Conservation (phyloP, 2,797 vertebrate genomes). For the Sebastes oblongus region DNA sequence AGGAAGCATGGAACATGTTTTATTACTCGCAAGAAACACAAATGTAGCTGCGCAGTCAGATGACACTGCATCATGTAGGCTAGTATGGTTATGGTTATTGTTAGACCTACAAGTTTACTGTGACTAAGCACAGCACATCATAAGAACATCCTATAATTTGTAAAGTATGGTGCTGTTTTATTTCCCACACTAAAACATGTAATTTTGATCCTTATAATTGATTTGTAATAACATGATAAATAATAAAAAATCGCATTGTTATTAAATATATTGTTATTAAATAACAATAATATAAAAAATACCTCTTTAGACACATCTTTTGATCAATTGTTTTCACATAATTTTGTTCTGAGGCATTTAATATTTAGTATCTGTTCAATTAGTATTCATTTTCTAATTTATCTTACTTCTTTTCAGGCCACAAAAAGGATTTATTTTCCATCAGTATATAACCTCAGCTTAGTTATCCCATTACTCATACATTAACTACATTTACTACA, state of each 20-base stretch:
- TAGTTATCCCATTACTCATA: neutral
- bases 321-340: neutral
- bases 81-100: neutral
- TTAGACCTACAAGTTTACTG: neutral
- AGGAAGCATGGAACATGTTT: too few species aligned
- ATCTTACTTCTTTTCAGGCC: neutral
- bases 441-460: neutral
- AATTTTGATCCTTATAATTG: too few species aligned
- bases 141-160: rapidly evolving
- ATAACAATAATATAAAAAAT: too few species aligned
- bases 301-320: too few species aligned
- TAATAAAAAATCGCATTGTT: neutral
- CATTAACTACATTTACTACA: too few species aligned
- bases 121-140: neutral
- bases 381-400: neutral
- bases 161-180: neutral
- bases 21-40: too few species aligned
- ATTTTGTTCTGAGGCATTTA: neutral
- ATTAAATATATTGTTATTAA: too few species aligned
- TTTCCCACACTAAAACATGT: neutral
- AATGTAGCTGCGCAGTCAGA: constrained; percentile 13
- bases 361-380: rapidly evolving
- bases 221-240: neutral
- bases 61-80: neutral
- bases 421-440: too few species aligned